phyloP scores from a whole-genome alignment of 1,140 invertebrate genomes.

The Drosophila tristis region DNA sequence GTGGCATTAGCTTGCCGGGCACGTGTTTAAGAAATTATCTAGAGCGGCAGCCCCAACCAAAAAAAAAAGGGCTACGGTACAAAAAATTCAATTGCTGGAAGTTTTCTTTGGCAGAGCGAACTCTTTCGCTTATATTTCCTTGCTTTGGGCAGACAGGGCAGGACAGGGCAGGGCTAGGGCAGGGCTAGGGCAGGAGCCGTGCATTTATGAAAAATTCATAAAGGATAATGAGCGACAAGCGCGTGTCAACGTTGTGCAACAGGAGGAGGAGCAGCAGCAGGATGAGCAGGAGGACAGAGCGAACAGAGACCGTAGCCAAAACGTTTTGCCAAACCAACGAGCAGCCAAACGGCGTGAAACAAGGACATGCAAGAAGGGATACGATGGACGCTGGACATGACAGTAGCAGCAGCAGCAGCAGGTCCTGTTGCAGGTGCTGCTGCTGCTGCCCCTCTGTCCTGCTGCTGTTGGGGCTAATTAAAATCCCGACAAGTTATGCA shows the following conservation, averaged over 20 bases:
- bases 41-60: not conserved
- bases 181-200: conserved; percentile 35
- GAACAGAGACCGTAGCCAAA: conserved; percentile 31
- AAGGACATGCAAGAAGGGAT: conserved; percentile 44
- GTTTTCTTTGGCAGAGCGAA: conserved; percentile 34
- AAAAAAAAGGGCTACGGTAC: conserved; percentile 34
- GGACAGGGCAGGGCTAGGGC: not conserved
- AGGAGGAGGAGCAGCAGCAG: not conserved
- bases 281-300: not conserved
- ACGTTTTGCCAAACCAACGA: conserved; percentile 73
- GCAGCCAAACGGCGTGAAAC: conserved; percentile 69
- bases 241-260: conserved; percentile 65
- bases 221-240: conserved; percentile 81
- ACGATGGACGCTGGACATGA: conserved; percentile 39
- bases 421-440: not conserved
- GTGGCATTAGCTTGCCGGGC: conserved; percentile 69
- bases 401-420: conserved; percentile 20
- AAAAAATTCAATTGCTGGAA: conserved; percentile 66
- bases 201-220: conserved; percentile 82
- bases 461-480: conserved; percentile 61
- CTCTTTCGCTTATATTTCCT: conserved; percentile 11
- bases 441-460: conserved; percentile 12
- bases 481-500: conserved; percentile 56
- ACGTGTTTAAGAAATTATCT: conserved; percentile 74
- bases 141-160: conserved; percentile 2